phyloP scores from a whole-genome alignment of 92 coral and sea anemone genomes.

The Zoanthus gigantus region DNA sequence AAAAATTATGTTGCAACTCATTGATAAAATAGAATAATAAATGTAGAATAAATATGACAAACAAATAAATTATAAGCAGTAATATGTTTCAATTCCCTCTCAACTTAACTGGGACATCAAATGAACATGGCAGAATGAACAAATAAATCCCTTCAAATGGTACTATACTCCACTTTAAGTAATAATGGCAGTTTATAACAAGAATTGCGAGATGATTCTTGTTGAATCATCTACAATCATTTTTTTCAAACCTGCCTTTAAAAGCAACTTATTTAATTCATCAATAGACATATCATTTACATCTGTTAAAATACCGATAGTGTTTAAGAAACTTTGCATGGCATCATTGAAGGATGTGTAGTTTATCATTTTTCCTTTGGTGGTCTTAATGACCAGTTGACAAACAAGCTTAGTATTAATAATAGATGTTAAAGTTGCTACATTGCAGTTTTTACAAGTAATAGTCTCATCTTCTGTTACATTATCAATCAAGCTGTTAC shows the following conservation, averaged over 20 bases:
- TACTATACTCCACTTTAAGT: background rate
- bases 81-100: too few relatives aligned
- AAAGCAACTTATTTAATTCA: background rate
- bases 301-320: background rate
- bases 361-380: slow-evolving; percentile 1
- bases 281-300: background rate
- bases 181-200: slow-evolving; percentile 1
- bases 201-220: slow-evolving; percentile 9
- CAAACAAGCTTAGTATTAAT: slow-evolving; percentile 5
- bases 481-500: background rate
- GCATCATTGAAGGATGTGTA: slow-evolving; percentile 15
- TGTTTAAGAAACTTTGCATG: slow-evolving; percentile 16
- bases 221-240: slow-evolving; percentile 13
- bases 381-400: background rate
- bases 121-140: too few relatives aligned
- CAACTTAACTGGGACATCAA: too few relatives aligned
- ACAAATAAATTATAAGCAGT: too few relatives aligned
- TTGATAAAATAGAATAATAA: too few relatives aligned
- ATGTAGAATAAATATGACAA: too few relatives aligned
- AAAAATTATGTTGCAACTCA: too few relatives aligned
- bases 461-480: slow-evolving; percentile 5
- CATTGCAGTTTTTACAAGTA: slow-evolving; percentile 9
- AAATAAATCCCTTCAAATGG: too few relatives aligned
- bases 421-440: slow-evolving; percentile 5
- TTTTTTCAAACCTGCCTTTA: slow-evolving; percentile 16